These are phyloP conservation scores for Nephrocerus scutellatus DNA, from an alignment of 2,888 invertebrate genomes.

Conservation along the genomic window DNA sequence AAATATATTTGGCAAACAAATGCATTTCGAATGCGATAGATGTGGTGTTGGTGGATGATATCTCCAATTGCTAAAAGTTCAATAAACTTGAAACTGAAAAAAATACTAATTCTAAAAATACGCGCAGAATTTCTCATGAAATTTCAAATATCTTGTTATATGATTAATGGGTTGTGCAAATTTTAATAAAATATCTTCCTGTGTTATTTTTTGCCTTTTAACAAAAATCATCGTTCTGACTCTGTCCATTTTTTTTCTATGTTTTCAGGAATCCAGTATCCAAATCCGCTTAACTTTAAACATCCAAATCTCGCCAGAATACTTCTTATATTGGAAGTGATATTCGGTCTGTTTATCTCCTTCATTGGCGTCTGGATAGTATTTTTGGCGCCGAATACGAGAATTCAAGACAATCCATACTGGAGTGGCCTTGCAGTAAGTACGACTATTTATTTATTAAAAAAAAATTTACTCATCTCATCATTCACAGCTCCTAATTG, in stretches of 20 bases:
- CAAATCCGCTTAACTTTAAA: conserved; percentile 39
- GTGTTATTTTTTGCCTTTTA: too few species aligned
- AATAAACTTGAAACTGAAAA: too few species aligned
- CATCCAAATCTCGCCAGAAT: conserved; percentile 37
- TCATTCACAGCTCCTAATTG: conserved; percentile 37
- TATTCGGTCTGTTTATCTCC: conserved; percentile 52
- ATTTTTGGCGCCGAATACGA: conserved; percentile 55
- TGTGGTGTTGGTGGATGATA: too few species aligned
- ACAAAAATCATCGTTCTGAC: not conserved
- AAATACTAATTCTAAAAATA: not conserved
- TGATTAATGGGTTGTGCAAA: not conserved
- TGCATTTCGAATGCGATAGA: too few species aligned
- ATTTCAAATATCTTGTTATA: not conserved
- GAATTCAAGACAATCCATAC: conserved; percentile 56
- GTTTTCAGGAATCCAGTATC: conserved; percentile 32
- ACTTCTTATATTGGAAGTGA: conserved; percentile 44
- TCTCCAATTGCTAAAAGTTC: too few species aligned
- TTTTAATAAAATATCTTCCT: too few species aligned
- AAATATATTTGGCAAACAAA: too few species aligned
- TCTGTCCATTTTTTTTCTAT: conserved; percentile 3
- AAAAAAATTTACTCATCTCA: too few species aligned
- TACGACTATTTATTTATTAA: too few species aligned
- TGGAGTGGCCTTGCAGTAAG: conserved; percentile 60
- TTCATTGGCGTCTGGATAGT: conserved; percentile 55
- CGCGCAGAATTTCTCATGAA: not conserved